Percentiles rank a stretch among this genome's conserved stretches.
Conservation (phyloP, 2,888 invertebrate genomes). For the Mythimna loreyi region DNA sequence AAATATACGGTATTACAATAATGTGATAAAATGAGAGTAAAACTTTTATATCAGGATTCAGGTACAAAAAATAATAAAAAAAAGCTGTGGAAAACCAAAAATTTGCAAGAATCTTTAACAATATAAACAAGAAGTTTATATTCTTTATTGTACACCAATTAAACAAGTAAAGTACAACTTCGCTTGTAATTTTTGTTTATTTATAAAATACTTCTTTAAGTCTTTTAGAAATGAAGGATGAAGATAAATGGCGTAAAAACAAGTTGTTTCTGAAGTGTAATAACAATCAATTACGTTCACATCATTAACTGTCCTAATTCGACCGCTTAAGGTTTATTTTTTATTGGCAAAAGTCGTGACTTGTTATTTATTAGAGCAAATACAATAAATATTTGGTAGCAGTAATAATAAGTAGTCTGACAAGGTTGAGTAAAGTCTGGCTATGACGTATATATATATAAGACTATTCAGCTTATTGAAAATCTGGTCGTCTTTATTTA, state of each 20-base stretch:
- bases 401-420: no score
- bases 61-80: not conserved
- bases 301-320: constrained; percentile 22
- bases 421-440: not conserved
- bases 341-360: constrained; percentile 7
- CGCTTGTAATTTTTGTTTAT: no score
- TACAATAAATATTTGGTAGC: not conserved
- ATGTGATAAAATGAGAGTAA: not conserved
- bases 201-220: no score
- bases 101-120: no score
- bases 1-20: not conserved
- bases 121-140: no score
- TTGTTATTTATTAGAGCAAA: constrained; percentile 16
- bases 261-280: constrained; percentile 24
- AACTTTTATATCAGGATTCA: not conserved
- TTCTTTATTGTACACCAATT: no score
- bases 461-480: not conserved
- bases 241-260: constrained; percentile 6
- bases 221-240: constrained; percentile 9
- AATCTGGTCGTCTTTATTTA: not conserved
- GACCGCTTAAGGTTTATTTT: constrained; percentile 19
- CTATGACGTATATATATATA: not conserved
- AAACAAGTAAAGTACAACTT: no score
- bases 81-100: no score
- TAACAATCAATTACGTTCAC: constrained; percentile 25